A percentile compares a stretch with the other conserved stretches of the same genome.
These are phyloP conservation scores for Nyctibius grandis DNA, from an alignment of 2,797 vertebrate species.

Conservation along the genomic window DNA sequence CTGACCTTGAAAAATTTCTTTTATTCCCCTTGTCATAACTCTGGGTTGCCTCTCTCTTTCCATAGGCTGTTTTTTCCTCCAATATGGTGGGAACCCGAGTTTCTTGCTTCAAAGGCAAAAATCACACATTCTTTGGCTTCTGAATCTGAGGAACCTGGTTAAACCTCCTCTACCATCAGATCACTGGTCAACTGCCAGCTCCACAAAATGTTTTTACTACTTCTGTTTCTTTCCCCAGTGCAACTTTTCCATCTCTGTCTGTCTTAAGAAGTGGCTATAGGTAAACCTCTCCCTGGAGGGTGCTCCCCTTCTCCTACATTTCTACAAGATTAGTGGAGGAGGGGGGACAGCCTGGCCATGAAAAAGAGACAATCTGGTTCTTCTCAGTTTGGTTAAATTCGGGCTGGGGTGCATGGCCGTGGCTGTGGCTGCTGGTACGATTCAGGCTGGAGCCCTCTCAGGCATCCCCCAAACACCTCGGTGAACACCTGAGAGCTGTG, in stretches of 20 bases:
- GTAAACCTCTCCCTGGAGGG: background rate
- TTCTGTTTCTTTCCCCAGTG: background rate
- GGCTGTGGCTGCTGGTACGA: background rate
- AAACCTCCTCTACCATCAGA: background rate
- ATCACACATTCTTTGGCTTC: background rate
- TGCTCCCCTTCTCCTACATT: background rate
- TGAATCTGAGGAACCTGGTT: background rate
- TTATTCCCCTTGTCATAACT: background rate
- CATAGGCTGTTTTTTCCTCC: background rate
- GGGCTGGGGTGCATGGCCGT: background rate
- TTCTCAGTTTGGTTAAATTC: background rate
- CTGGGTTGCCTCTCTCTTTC: background rate
- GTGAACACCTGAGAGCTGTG: background rate
- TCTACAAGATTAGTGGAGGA: background rate
- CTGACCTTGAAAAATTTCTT: background rate
- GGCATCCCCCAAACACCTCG: rapidly evolving
- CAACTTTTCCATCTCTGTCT: background rate
- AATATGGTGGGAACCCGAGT: rapidly evolving
- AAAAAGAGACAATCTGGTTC: background rate
- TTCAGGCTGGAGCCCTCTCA: background rate
- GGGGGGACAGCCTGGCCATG: background rate
- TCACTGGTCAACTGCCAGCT: background rate
- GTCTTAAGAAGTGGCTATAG: background rate
- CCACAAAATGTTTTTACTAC: background rate
- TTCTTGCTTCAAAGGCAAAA: background rate